phyloP scores from a whole-genome alignment of 2,888 invertebrate genomes.

The Lasius fuliginosus region DNA sequence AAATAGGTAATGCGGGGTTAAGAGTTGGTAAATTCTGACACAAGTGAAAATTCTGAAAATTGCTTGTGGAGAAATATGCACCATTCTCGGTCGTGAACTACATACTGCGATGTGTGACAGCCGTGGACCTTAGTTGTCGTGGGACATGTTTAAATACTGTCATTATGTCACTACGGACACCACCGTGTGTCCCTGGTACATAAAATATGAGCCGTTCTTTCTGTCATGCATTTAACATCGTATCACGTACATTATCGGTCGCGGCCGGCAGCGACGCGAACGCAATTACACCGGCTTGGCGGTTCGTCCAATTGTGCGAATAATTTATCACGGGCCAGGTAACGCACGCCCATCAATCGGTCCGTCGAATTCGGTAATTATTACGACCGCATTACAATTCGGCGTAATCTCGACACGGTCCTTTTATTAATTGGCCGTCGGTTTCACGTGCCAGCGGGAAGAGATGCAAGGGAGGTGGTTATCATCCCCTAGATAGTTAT shows the following conservation, averaged over 20 bases:
- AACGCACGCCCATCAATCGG: constrained; percentile 17
- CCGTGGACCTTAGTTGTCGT: not conserved
- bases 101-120: not conserved
- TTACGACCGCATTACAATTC: constrained; percentile 55
- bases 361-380: constrained; percentile 43
- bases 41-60: not conserved
- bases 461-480: constrained; percentile 17
- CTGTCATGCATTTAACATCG: constrained; percentile 39
- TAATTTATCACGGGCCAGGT: constrained; percentile 46
- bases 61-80: not conserved
- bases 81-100: not conserved
- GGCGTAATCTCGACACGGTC: constrained; percentile 6
- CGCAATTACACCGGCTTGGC: constrained; percentile 40
- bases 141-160: constrained; percentile 16
- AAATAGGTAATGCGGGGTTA: not conserved
- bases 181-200: not conserved
- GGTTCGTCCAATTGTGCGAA: constrained; percentile 44
- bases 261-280: constrained; percentile 7
- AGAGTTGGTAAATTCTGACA: not conserved
- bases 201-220: constrained; percentile 45
- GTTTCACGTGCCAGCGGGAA: constrained; percentile 40
- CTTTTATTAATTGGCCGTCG: constrained; percentile 61
- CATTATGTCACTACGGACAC: not conserved
- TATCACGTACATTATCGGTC: constrained; percentile 34
- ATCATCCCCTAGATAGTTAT: constrained; percentile 54